Evolutionary conservation across 2,888 invertebrate species (phyloP), one percentile per base, ranked within the genome.

Genomic region (Acleris literana): DNA sequence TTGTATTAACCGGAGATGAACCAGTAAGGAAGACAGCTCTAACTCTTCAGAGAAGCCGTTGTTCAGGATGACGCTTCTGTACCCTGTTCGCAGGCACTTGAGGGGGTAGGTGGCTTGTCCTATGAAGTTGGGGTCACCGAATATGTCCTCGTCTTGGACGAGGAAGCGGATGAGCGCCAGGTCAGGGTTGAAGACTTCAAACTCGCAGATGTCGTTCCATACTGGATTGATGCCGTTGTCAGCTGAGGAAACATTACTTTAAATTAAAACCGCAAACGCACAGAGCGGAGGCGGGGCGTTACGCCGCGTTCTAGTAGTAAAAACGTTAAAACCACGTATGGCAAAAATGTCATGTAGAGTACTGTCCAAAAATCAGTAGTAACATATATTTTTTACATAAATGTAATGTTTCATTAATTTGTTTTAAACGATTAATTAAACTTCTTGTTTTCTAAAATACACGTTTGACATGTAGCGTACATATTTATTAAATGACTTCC

Each of bases 61-160:
- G 73, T 95, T 96, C 65, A 99, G 92, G 11, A 96, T 96, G 17
- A 99, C 95, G 84, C 99, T 98, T 64, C 99, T 94, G 86, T 96
- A 99, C 0, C 99, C 99, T 68, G 95, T 94, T 63, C 97, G 94
- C 39, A 97, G 88, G 78, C 97, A 97, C 64, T 94, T 94, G 74
- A 98, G 94, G 0, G 99, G 98, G 90, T 96, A 98, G 13, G 97
- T 97, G 49, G 98, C 97, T 90, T 99, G 99, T 0, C 99, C 99
- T 69, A 99, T 96, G 85, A 99, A 98, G 92, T 98, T 98, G 13
- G 96, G 97, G 79, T 99, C 99, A 0, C 98, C 98, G 88, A 99
- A 99, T 93, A 98, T 97, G 83, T 99, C 99, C 85, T 98, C 99
- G 86, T 98, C 98, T 86, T 97, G 96, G 0, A 98, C 97, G 49